Evolutionary conservation across 1,140 invertebrate species (phyloP).

Genomic region (Drosophila sp.): DNA sequence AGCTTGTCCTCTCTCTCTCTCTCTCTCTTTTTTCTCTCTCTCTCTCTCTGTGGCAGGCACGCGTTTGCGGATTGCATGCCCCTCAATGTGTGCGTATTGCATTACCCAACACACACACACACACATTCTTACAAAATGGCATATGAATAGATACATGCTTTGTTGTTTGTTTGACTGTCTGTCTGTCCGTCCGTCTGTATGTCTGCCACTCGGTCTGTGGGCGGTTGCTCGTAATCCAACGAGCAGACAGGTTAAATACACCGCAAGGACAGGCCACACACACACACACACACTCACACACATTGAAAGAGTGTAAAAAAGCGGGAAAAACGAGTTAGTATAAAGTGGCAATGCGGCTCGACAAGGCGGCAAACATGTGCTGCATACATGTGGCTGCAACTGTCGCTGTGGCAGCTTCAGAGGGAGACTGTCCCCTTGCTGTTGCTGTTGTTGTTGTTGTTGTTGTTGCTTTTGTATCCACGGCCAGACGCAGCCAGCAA

Average conservation of each 20-base stretch:
- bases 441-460: not conserved
- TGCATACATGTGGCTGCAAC: constrained; percentile 39
- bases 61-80: constrained; percentile 19
- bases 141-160: constrained; percentile 79
- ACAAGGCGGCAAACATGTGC: constrained; percentile 58
- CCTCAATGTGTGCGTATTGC: constrained; percentile 69
- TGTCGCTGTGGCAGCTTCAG: constrained; percentile 19
- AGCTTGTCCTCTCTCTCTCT: constrained; percentile 15
- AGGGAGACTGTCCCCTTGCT: not conserved
- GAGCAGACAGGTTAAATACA: constrained; percentile 84
- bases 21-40: constrained; percentile 1
- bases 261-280: constrained; percentile 76
- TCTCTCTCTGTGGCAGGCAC: constrained; percentile 40
- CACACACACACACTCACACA: constrained; percentile 30
- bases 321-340: constrained; percentile 45
- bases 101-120: constrained; percentile 52
- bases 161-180: constrained; percentile 67
- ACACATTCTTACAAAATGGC: constrained; percentile 58
- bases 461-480: constrained; percentile 30
- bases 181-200: constrained; percentile 45
- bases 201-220: constrained; percentile 51
- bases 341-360: constrained; percentile 65
- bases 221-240: constrained; percentile 76
- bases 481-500: constrained; percentile 69
- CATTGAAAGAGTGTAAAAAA: constrained; percentile 19